These are phyloP conservation scores for Rhynchonycteris naso DNA, from an alignment of 2,797 vertebrate species.

Conservation along the genomic window DNA sequence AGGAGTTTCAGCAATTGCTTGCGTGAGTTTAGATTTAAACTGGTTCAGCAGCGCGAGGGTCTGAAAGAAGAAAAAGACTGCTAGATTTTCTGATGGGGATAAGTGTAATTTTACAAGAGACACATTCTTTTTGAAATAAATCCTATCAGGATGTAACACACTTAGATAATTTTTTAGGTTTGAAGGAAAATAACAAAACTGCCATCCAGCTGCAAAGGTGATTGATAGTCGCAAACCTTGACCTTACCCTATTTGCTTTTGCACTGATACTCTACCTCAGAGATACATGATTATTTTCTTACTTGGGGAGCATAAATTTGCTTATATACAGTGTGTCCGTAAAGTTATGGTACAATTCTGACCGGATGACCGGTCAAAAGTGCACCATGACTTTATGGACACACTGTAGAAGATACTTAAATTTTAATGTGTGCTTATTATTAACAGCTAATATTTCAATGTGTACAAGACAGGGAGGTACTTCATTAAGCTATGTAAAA, in stretches of 20 bases:
- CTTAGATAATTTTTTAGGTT: conserved; percentile 7
- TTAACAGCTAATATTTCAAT: background rate
- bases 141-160: background rate
- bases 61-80: conserved; percentile 84
- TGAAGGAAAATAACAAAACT: conserved; percentile 43
- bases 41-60: conserved; percentile 92
- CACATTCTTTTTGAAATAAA: conserved; percentile 53
- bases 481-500: conserved; percentile 18
- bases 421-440: conserved; percentile 37
- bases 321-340: too few species aligned
- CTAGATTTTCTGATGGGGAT: conserved; percentile 49
- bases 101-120: conserved; percentile 50
- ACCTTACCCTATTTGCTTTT: background rate
- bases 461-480: background rate
- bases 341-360: too few species aligned
- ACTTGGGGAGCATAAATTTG: conserved; percentile 6
- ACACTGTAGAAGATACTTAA: conserved; percentile 13
- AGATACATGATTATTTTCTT: background rate
- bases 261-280: background rate
- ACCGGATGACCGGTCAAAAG: too few species aligned
- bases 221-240: background rate
- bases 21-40: conserved; percentile 95
- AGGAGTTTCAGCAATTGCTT: conserved; percentile 93
- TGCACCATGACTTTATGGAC: too few species aligned
- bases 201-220: background rate